These are phyloP conservation scores for Holocentrus rufus DNA, from an alignment of 2,797 vertebrate genomes.

Conservation along the genomic window DNA sequence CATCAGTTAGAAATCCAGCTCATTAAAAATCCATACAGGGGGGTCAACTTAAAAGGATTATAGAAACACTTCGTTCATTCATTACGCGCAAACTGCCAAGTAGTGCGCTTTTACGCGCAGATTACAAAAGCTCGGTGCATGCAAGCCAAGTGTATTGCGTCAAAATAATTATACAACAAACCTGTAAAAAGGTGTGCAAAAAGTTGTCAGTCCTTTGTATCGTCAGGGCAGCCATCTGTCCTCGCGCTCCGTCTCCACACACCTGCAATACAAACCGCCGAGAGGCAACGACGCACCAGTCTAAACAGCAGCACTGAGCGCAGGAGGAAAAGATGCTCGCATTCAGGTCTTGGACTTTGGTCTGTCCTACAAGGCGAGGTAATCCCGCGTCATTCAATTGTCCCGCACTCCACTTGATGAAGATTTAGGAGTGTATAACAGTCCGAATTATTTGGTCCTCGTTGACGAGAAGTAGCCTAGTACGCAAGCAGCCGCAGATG, in stretches of 20 bases:
- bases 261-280: constrained; percentile 74
- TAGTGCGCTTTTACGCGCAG: neutral
- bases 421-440: constrained; percentile 4
- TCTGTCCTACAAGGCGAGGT: neutral
- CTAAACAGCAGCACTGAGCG: constrained; percentile 36
- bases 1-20: neutral
- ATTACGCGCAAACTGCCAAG: constrained; percentile 1
- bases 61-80: neutral
- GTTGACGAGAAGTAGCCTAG: neutral
- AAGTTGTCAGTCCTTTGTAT: constrained; percentile 85
- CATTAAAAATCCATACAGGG: neutral
- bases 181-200: constrained; percentile 87
- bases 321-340: constrained; percentile 41
- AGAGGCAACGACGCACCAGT: constrained; percentile 53
- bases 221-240: constrained; percentile 86
- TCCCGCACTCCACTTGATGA: constrained; percentile 32
- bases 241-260: constrained; percentile 59
- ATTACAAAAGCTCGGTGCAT: neutral
- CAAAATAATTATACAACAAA: constrained; percentile 61
- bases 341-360: constrained; percentile 31
- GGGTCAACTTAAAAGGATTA: neutral
- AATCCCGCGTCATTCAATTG: constrained; percentile 57
- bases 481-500: constrained; percentile 22
- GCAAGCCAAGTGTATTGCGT: neutral
- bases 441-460: constrained; percentile 50